Evolutionary conservation across 92 coral and sea anemone genomes (phyloP).

Genomic region (Scolanthus callimorphus): DNA sequence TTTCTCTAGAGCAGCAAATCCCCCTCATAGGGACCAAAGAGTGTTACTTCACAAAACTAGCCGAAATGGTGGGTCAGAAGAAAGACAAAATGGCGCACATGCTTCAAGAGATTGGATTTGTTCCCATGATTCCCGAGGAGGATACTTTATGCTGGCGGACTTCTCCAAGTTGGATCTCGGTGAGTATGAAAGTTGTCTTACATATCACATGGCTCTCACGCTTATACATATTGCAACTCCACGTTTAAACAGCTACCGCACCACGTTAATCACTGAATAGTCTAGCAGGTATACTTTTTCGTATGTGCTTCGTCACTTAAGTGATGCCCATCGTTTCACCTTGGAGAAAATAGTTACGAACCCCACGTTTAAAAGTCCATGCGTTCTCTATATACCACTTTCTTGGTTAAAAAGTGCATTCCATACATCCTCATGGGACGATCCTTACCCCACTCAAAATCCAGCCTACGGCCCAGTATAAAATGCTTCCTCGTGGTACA

Average conservation of each 20-base stretch:
- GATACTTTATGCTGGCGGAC: constrained; percentile 96
- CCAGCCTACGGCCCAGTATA: too few species aligned
- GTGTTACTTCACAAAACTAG: constrained; percentile 68
- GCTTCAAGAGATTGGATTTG: constrained; percentile 77
- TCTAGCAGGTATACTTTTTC: too few species aligned
- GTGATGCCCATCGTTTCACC: background rate
- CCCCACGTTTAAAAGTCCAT: background rate
- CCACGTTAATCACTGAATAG: too few species aligned
- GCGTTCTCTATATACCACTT: too few species aligned
- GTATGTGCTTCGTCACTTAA: background rate
- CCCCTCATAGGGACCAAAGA: constrained; percentile 63
- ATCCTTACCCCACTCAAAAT: too few species aligned
- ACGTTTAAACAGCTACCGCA: too few species aligned
- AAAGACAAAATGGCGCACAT: constrained; percentile 73
- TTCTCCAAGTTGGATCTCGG: constrained; percentile 68
- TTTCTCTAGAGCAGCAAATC: constrained; percentile 75
- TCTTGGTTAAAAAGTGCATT: too few species aligned
- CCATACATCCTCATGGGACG: too few species aligned
- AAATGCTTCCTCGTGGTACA: too few species aligned
- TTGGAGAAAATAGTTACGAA: background rate
- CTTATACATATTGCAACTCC: too few species aligned
- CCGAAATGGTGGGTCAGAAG: constrained; percentile 49
- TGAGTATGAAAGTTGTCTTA: too few species aligned
- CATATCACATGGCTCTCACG: too few species aligned
- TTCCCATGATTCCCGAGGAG: constrained; percentile 90